Percentiles rank a stretch among this genome's conserved stretches.
These are phyloP conservation scores for Dryocosmus kuriphilus DNA, from an alignment of 2,888 invertebrate genomes.

Conservation along the genomic window DNA sequence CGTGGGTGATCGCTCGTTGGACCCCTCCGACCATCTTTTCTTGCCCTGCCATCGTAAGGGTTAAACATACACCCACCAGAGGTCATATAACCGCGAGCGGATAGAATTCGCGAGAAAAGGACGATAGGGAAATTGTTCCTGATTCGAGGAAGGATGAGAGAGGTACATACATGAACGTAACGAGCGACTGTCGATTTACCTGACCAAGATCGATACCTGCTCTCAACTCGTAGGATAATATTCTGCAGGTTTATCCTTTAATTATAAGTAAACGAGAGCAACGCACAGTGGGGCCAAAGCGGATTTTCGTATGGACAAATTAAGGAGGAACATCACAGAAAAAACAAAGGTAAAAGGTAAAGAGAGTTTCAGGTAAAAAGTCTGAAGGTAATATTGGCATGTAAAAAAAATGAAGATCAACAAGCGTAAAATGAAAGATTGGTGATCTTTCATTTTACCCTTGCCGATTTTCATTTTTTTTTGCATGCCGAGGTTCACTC, in stretches of 20 bases:
- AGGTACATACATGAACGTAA: neutral
- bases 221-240: neutral
- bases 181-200: conserved; percentile 9
- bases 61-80: conserved; percentile 75
- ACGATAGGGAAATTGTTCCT: conserved; percentile 33
- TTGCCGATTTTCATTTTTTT: too few species aligned
- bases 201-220: conserved; percentile 11
- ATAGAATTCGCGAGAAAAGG: conserved; percentile 46
- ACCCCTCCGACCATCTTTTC: conserved; percentile 47
- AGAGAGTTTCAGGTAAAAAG: too few species aligned
- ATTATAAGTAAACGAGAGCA: too few species aligned
- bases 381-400: too few species aligned
- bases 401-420: too few species aligned
- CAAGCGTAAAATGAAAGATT: too few species aligned
- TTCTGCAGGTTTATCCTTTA: neutral
- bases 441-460: too few species aligned
- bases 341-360: too few species aligned
- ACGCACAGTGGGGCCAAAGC: too few species aligned
- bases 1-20: conserved; percentile 58
- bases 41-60: conserved; percentile 68
- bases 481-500: too few species aligned
- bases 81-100: conserved; percentile 52
- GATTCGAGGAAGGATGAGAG: conserved; percentile 25
- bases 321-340: too few species aligned
- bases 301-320: too few species aligned